phyloP scores from a whole-genome alignment of 2,113 vertebrate species.

The Rhombomys opimus region DNA sequence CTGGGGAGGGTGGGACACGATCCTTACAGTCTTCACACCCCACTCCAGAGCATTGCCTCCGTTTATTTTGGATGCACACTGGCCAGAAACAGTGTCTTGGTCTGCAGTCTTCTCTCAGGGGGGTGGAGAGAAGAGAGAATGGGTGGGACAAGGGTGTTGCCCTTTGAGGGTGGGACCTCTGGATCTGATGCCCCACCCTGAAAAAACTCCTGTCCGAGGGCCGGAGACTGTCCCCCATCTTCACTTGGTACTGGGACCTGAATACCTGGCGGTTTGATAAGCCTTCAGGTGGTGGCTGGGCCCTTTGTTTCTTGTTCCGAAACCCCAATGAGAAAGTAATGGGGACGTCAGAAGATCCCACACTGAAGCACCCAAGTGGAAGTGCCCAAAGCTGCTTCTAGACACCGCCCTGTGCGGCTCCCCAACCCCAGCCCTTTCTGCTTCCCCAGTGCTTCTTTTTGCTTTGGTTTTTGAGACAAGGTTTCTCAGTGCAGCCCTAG shows the following conservation, averaged over 20 bases:
- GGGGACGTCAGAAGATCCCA: not conserved
- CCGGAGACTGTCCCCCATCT: not conserved
- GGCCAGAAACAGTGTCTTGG: not conserved
- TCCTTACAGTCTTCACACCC: too few species aligned
- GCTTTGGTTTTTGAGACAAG: not conserved
- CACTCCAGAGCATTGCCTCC: too few species aligned
- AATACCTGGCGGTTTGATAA: not conserved
- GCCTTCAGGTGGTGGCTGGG: accelerated
- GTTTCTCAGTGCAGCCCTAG: not conserved
- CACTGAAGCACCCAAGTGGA: too few species aligned
- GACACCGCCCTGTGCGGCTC: not conserved
- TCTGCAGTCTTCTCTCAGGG: not conserved
- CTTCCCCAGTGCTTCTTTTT: not conserved
- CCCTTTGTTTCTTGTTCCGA: not conserved
- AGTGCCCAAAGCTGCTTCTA: not conserved
- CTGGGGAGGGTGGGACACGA: too few species aligned
- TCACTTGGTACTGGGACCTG: not conserved
- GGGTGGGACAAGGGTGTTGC: not conserved
- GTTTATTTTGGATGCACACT: not conserved
- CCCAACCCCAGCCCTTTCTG: not conserved
- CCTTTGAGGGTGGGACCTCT: not conserved
- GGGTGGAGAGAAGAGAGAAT: not conserved
- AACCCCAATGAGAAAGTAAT: not conserved
- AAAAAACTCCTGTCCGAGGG: not conserved
- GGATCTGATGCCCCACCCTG: accelerated